Evolutionary conservation across 2,888 invertebrate species (phyloP).

Genomic region (Cataglyphis rosenhaueri): DNA sequence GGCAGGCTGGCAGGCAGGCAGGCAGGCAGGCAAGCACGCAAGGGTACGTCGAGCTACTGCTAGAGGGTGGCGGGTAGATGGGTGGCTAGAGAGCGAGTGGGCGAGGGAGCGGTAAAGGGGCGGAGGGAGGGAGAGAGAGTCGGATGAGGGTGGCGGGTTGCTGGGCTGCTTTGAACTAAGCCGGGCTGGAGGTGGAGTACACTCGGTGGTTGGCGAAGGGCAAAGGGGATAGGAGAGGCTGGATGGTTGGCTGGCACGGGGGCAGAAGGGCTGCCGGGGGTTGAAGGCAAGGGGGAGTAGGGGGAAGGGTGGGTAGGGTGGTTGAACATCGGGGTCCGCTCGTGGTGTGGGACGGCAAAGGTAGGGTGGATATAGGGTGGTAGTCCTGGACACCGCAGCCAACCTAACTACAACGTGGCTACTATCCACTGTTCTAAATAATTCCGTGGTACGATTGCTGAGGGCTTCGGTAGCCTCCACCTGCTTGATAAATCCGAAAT

Average conservation of each 20-base stretch:
- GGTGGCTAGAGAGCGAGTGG: conserved; percentile 82
- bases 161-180: conserved; percentile 85
- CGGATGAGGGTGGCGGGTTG: conserved; percentile 70
- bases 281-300: conserved; percentile 47
- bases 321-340: conserved; percentile 73
- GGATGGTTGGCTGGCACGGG: conserved; percentile 72
- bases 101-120: conserved; percentile 73
- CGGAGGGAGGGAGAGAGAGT: conserved; percentile 73
- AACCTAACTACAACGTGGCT: conserved; percentile 83
- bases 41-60: conserved; percentile 78
- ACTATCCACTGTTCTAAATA: conserved; percentile 84
- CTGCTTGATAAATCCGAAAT: conserved; percentile 73
- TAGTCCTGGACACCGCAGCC: conserved; percentile 83
- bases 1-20: conserved; percentile 78
- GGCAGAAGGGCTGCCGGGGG: conserved; percentile 68
- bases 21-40: conserved; percentile 81
- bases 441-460: conserved; percentile 84
- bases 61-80: conserved; percentile 81
- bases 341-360: conserved; percentile 74
- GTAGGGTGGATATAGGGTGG: conserved; percentile 81
- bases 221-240: conserved; percentile 73
- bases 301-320: conserved; percentile 63
- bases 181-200: conserved; percentile 82
- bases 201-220: conserved; percentile 81
- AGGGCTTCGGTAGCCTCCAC: conserved; percentile 79